Conservation (phyloP, 2,113 vertebrate genomes). For the Salvelinus sp. region DNA sequence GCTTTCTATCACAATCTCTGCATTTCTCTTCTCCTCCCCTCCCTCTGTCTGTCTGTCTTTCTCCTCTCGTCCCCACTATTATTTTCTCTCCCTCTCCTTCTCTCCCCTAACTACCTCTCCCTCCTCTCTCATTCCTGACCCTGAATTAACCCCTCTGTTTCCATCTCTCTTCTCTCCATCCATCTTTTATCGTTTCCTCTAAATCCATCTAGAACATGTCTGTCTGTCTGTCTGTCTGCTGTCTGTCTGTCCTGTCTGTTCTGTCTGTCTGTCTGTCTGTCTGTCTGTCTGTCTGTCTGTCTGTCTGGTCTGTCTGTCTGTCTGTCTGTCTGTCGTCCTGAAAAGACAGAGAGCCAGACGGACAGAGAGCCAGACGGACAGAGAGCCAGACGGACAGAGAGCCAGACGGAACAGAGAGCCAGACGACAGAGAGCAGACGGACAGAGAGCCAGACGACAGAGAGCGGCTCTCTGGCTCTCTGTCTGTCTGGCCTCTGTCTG, state of each 20-base stretch:
- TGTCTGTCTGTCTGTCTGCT: too few species aligned
- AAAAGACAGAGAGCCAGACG: too few species aligned
- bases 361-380: too few species aligned
- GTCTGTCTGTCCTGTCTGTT: too few species aligned
- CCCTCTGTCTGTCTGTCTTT: background rate
- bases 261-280: too few species aligned
- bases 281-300: background rate
- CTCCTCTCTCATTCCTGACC: background rate
- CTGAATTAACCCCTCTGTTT: background rate
- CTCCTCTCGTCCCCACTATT: constrained; percentile 50
- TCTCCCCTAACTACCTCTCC: background rate
- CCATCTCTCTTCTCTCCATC: background rate
- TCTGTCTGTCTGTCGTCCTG: background rate
- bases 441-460: too few species aligned
- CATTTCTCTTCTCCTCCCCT: constrained; percentile 11
- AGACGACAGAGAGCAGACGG: too few species aligned
- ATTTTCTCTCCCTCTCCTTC: constrained; percentile 24
- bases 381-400: too few species aligned
- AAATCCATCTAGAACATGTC: background rate
- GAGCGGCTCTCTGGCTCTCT: too few species aligned
- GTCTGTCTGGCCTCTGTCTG: too few species aligned
- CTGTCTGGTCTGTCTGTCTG: constrained; percentile 6
- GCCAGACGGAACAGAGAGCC: too few species aligned
- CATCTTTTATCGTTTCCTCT: background rate
- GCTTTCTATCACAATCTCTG: constrained; percentile 8